Evolutionary conservation across 1,140 invertebrate species (phyloP).

Genomic region (Armadillidium nasatum): DNA sequence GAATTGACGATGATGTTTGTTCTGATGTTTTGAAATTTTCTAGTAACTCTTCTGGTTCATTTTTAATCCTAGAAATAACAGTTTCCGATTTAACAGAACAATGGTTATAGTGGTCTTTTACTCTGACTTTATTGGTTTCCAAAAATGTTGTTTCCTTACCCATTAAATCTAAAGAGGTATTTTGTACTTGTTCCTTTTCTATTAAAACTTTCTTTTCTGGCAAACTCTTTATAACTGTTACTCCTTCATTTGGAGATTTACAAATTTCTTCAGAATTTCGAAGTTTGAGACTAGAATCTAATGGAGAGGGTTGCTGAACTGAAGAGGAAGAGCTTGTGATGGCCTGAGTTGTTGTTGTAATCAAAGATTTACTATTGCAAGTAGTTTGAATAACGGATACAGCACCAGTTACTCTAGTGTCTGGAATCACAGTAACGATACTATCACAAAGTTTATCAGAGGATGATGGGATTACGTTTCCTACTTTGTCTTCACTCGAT

Average conservation of each 20-base stretch:
- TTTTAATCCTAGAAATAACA: background rate
- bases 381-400: slow-evolving; percentile 39
- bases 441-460: slow-evolving; percentile 20
- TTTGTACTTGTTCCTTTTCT: slow-evolving; percentile 1
- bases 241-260: background rate
- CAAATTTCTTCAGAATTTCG: background rate
- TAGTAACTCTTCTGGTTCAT: background rate
- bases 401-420: slow-evolving; percentile 38
- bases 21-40: background rate
- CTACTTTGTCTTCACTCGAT: background rate
- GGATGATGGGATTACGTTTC: background rate
- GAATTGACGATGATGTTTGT: background rate
- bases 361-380: slow-evolving; percentile 37
- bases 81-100: background rate
- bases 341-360: slow-evolving; percentile 36
- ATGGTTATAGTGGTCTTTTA: background rate
- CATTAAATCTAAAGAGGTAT: background rate
- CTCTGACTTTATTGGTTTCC: background rate
- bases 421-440: slow-evolving; percentile 38
- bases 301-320: background rate
- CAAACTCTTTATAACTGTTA: background rate
- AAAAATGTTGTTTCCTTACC: background rate
- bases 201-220: background rate
- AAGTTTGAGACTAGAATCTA: background rate
- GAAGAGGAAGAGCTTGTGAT: background rate